These are phyloP conservation scores for Sminthurinus aureus DNA, from an alignment of 2,888 invertebrate species.

Conservation along the genomic window DNA sequence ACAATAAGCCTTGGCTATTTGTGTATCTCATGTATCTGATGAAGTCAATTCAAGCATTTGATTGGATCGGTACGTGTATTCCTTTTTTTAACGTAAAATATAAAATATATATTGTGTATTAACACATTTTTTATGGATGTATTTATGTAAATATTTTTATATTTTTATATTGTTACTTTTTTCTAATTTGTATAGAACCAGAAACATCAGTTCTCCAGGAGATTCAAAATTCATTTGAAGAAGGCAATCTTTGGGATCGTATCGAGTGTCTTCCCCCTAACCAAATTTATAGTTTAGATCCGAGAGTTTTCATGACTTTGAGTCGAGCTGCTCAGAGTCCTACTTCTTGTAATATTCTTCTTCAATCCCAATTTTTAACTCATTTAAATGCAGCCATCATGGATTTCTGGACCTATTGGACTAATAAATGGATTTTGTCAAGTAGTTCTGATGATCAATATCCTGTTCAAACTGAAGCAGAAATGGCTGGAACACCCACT, in stretches of 20 bases:
- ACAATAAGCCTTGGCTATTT: constrained; percentile 80
- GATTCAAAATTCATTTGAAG: constrained; percentile 53
- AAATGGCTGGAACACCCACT: constrained; percentile 30
- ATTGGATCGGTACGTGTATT: constrained; percentile 42
- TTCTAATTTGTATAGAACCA: constrained; percentile 15
- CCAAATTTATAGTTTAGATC: constrained; percentile 66
- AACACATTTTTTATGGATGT: neutral
- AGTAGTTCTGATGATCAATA: too few relatives aligned
- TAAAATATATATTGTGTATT: constrained; percentile 21
- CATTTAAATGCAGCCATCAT: constrained; percentile 72
- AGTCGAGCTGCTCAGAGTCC: constrained; percentile 84
- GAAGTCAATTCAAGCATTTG: constrained; percentile 63
- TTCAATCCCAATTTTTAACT: constrained; percentile 78
- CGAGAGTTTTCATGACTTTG: constrained; percentile 76
- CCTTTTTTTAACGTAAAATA: too few relatives aligned
- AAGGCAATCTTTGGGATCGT: constrained; percentile 62
- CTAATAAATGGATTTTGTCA: constrained; percentile 22
- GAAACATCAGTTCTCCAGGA: constrained; percentile 44
- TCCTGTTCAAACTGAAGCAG: constrained; percentile 1
- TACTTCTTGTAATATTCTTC: constrained; percentile 75
- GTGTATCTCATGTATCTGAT: constrained; percentile 76
- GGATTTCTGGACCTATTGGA: constrained; percentile 57
- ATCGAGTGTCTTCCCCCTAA: constrained; percentile 69
- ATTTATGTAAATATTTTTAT: neutral
- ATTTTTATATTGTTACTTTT: neutral